Evolutionary conservation across 1,140 invertebrate genomes (phyloP).

Genomic region (Neodiprion fabricii): DNA sequence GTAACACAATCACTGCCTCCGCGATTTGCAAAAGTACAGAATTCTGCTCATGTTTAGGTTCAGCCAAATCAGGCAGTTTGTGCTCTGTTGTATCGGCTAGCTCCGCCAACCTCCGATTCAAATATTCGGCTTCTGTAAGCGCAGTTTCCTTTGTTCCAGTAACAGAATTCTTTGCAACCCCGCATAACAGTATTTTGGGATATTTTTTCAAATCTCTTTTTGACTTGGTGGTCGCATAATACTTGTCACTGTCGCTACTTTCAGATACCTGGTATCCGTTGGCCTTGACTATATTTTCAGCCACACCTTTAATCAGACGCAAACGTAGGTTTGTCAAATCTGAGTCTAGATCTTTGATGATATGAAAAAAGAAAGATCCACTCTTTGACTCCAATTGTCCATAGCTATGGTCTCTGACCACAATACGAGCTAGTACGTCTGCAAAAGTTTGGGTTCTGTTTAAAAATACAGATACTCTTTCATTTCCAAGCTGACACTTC

Average conservation of each 20-base stretch:
- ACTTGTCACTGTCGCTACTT: constrained; percentile 37
- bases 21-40: constrained; percentile 62
- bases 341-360: constrained; percentile 40
- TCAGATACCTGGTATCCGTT: constrained; percentile 38
- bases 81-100: constrained; percentile 54
- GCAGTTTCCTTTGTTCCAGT: constrained; percentile 58
- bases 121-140: constrained; percentile 53
- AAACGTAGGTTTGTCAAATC: constrained; percentile 50
- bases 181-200: constrained; percentile 52
- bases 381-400: constrained; percentile 30
- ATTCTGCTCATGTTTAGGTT: constrained; percentile 30
- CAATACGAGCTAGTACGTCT: constrained; percentile 32
- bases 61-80: constrained; percentile 47
- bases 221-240: constrained; percentile 60
- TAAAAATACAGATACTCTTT: constrained; percentile 43
- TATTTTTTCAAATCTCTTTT: constrained; percentile 37
- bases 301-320: constrained; percentile 49
- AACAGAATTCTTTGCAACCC: constrained; percentile 58
- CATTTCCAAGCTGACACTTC: constrained; percentile 35
- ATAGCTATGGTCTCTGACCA: constrained; percentile 33
- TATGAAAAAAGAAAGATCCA: constrained; percentile 31
- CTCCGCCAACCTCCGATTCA: constrained; percentile 37
- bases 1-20: constrained; percentile 67
- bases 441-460: constrained; percentile 34
- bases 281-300: constrained; percentile 50